Evolutionary conservation across 1,140 invertebrate genomes (phyloP), one percentile per base, ranked within the genome.

Genomic region (Lordiphosa stackelbergi): DNA sequence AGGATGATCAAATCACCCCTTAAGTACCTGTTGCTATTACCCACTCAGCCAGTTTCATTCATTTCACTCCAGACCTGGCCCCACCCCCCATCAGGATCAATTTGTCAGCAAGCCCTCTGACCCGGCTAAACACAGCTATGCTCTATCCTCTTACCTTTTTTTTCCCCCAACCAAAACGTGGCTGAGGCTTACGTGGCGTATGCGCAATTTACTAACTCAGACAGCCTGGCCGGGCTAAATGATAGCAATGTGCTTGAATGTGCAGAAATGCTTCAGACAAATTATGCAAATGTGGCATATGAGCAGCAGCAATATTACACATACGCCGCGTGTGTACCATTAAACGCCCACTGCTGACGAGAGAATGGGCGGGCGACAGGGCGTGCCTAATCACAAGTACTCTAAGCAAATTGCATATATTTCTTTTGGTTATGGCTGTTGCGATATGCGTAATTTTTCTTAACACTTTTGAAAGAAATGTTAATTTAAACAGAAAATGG

Each of bases 281-380:
- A 81, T 81, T 81, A 81, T 81, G 75, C 75, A 77, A 81, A 81
- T 72, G 43, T 64, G 75, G 63, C 72, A 81, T 83, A 77, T 83
- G 72, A 75, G 60, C 72, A 60, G 28, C 28, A 41, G 57, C 42
- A 65, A 83, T 77, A 83, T 83, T 83, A 83, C 75, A 60, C 64
- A 81, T 83, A 81, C 75, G 75, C 60, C 71, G 57, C 56, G 77
- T 72, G 72, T 59, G 72, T 59, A 68, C 72, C 63, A 81, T 81
- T 83, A 81, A 61, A 58, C 71, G 66, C 62, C 55, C 71, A 68
- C n/a, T 40, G 41, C 34, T 45, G 46, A 24, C 51, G 45, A 16
- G 34, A 43, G 12, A 28, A 38, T 24, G 37, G 35, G 28, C 7
- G 35, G 41, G 19, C 47, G 57, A 31, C 13, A 10, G 22, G 65